Evolutionary conservation across 1,140 invertebrate genomes (phyloP), one percentile per base, ranked within the genome.

Genomic region (Maconellicoccus hirsutus): DNA sequence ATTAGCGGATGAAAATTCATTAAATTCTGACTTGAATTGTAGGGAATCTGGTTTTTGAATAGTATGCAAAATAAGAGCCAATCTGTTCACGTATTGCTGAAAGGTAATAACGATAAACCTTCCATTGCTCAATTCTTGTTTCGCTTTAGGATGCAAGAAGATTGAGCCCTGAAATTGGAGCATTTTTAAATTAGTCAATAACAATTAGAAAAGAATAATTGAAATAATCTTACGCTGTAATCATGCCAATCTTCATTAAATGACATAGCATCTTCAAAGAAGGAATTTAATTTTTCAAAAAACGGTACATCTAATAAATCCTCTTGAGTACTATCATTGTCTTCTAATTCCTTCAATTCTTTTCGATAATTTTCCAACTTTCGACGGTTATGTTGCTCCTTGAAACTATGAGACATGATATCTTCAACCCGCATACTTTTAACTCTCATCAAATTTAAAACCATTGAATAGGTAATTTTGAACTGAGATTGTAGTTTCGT

Each of bases 381-480:
- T 70, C 16, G 59, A 14, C 59, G 71, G 26, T 23, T 71, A 14
- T 38, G 61, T 10, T 84, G 73, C n/a, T 80, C 93, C n/a, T 89
- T 87, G 79, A 97, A 98, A 42, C 92, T 95, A 59, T 89, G 83
- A 70, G 92, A 88, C 87, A 98, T 95, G 85, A 98, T 95, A 70
- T 94, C 92, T 81, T 98, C 92, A 1, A 98, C 92, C 23, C 90
- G 4, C 42, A 52, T 52, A 52, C 12, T 16, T 19, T 52, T 52
- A 3, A 52, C 42, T 19, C 42, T 52, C 42, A 95, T 81, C 26
- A 96, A 82, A 77, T 93, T 94, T 0, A 97, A 80, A 72, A 96
- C 95, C 88, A 98, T 98, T 0, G 91, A 88, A 78, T 98, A 98
- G 0, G 95, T 98, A 1, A 98, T 82, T 73, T 94, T 86, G 77